Conservation (phyloP, 2,888 invertebrate species). For the Pantelozetes paolii region DNA sequence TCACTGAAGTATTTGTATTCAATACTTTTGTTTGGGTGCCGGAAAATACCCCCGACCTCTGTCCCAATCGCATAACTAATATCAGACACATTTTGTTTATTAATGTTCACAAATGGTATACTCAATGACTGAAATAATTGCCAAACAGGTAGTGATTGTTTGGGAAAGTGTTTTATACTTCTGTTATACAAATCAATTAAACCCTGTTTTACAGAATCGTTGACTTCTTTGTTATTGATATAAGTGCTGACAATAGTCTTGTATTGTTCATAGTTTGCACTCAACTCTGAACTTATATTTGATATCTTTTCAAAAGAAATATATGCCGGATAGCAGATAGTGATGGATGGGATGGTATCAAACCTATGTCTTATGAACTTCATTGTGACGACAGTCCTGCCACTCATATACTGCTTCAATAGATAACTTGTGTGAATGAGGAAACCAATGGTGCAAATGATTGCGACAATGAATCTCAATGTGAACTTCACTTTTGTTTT, state of each 20-base stretch:
- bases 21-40: neutral
- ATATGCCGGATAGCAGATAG: neutral
- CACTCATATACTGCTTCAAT: neutral
- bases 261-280: too few species aligned
- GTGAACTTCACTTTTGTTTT: too few species aligned
- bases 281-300: too few species aligned
- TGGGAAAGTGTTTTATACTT: neutral
- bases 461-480: neutral
- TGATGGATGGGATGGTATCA: neutral
- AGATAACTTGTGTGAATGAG: neutral
- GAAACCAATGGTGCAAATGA: neutral
- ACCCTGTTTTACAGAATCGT: neutral
- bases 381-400: neutral
- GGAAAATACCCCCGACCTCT: neutral
- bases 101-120: constrained; percentile 4
- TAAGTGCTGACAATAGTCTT: too few species aligned
- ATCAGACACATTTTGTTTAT: too few species aligned
- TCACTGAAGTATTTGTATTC: too few species aligned
- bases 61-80: neutral
- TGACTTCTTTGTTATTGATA: too few species aligned
- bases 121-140: neutral
- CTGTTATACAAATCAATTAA: neutral
- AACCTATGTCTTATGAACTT: neutral
- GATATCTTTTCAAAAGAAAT: neutral
- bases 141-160: neutral